Conservation (phyloP, 2,113 vertebrate species). For the Mystacornis crossleyi region DNA sequence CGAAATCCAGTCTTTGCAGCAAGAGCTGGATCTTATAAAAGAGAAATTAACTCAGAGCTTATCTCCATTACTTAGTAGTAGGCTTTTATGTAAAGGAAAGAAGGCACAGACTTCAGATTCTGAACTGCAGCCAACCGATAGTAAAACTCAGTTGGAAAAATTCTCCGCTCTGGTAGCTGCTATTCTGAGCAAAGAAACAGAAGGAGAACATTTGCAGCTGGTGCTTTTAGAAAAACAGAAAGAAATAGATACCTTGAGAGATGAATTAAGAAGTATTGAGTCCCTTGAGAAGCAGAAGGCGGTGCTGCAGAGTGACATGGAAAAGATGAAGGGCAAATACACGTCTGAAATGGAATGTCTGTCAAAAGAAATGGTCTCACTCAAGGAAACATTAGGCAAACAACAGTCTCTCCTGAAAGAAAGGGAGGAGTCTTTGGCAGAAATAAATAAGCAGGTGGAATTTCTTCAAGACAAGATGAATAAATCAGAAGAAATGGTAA, state of each 20-base stretch:
- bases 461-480: constrained; percentile 65
- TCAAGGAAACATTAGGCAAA: constrained; percentile 20
- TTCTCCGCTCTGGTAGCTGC: constrained; percentile 59
- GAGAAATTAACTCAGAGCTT: constrained; percentile 73
- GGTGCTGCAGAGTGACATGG: constrained; percentile 20
- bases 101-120: constrained; percentile 44
- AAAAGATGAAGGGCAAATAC: constrained; percentile 50
- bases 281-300: constrained; percentile 21
- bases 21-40: constrained; percentile 80
- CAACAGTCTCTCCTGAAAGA: constrained; percentile 57
- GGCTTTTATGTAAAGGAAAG: constrained; percentile 71
- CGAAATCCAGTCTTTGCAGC: constrained; percentile 79
- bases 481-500: constrained; percentile 54
- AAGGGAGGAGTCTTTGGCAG: constrained; percentile 36
- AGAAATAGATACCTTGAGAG: constrained; percentile 61
- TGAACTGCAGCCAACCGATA: constrained; percentile 42
- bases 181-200: constrained; percentile 75
- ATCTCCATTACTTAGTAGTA: constrained; percentile 66
- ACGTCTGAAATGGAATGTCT: constrained; percentile 52
- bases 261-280: constrained; percentile 17
- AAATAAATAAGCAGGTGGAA: constrained; percentile 40
- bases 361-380: constrained; percentile 41
- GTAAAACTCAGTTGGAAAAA: constrained; percentile 75
- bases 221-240: constrained; percentile 69
- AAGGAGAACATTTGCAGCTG: constrained; percentile 61